Evolutionary conservation across 2,888 invertebrate genomes (phyloP).

Genomic region (Neoascia interrupta): DNA sequence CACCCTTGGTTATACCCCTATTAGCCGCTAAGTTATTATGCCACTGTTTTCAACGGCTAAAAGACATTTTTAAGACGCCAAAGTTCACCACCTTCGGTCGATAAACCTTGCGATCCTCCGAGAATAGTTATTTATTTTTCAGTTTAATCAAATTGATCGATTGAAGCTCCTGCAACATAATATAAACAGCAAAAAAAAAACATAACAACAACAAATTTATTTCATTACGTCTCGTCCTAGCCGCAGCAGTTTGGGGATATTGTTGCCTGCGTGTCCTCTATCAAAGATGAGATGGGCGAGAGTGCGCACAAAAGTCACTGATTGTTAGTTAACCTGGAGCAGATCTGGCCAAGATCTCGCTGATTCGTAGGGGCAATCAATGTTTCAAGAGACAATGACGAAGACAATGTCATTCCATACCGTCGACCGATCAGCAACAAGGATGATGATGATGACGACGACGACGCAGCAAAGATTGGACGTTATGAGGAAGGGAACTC

Average conservation of each 20-base stretch:
- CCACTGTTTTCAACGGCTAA: no score
- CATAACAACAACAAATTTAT: constrained; percentile 69
- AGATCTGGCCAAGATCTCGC: constrained; percentile 61
- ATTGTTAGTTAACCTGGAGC: constrained; percentile 66
- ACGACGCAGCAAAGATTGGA: constrained; percentile 32
- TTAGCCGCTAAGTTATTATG: no score
- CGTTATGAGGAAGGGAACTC: constrained; percentile 67
- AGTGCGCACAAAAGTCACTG: constrained; percentile 55
- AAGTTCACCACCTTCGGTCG: constrained; percentile 20
- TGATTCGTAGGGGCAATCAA: constrained; percentile 65
- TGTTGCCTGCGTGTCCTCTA: constrained; percentile 20
- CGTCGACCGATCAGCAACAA: constrained; percentile 22
- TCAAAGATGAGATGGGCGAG: constrained; percentile 55
- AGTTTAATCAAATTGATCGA: constrained; percentile 66
- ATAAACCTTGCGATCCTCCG: constrained; percentile 39
- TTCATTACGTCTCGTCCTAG: constrained; percentile 66
- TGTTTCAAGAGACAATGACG: constrained; percentile 68
- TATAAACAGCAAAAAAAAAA: constrained; percentile 28
- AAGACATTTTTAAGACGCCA: no score
- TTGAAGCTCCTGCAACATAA: constrained; percentile 35
- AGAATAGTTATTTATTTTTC: constrained; percentile 19
- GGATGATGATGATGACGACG: constrained; percentile 36
- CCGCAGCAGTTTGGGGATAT: constrained; percentile 50
- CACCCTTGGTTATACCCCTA: no score
- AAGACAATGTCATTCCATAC: constrained; percentile 67